Evolutionary conservation across 2,113 vertebrate genomes (phyloP).

Genomic region (Urocynchramus pylzowi): DNA sequence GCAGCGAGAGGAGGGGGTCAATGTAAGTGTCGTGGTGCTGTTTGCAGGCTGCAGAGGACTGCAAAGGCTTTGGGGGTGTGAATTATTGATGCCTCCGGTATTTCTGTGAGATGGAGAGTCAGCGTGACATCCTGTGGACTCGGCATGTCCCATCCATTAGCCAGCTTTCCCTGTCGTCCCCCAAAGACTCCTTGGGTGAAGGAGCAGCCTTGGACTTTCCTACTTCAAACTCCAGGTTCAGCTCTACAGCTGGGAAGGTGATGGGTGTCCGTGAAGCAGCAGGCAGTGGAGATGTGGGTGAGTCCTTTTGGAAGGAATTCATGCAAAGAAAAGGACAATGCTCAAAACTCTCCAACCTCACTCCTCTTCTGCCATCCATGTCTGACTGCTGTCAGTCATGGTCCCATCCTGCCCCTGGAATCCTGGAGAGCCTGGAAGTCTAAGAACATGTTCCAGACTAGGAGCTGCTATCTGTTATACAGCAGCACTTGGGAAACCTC

Average conservation of each 20-base stretch:
- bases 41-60: not conserved
- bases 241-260: not conserved
- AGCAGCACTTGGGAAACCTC: not conserved
- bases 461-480: not conserved
- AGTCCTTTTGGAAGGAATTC: not conserved
- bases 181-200: not conserved
- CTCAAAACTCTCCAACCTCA: not conserved
- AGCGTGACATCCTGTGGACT: not conserved
- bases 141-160: fast-evolving
- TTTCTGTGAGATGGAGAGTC: not conserved
- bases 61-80: not conserved
- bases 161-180: fast-evolving
- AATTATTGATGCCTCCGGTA: not conserved
- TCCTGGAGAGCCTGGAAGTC: not conserved
- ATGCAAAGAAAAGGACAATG: not conserved
- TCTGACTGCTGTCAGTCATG: not conserved
- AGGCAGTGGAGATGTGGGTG: not conserved
- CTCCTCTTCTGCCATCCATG: not conserved
- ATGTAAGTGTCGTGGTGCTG: fast-evolving
- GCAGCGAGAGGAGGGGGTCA: not conserved
- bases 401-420: not conserved
- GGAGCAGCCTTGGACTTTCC: not conserved
- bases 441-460: not conserved
- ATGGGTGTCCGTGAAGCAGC: not conserved
- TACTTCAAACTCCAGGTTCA: not conserved